Conservation (phyloP, 1,140 invertebrate species). For the Trissolcus basalis region DNA sequence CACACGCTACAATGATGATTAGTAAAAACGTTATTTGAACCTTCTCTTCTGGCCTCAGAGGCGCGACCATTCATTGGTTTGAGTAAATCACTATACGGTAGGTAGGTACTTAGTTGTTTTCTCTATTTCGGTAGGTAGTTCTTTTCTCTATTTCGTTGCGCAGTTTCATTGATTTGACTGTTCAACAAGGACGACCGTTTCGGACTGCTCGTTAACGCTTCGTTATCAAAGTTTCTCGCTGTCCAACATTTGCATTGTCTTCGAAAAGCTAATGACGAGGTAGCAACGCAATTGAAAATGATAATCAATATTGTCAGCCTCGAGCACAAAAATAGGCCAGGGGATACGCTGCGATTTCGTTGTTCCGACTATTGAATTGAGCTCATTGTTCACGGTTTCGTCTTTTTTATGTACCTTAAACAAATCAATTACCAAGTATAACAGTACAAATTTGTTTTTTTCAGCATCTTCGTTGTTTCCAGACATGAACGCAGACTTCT, state of each 20-base stretch:
- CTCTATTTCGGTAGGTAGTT: slow-evolving; percentile 52
- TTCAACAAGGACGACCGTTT: slow-evolving; percentile 30
- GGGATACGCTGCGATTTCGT: slow-evolving; percentile 24
- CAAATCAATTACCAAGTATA: slow-evolving; percentile 15
- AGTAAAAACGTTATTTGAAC: slow-evolving; percentile 50
- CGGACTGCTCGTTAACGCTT: slow-evolving; percentile 35
- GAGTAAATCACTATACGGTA: slow-evolving; percentile 48
- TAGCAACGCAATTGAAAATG: slow-evolving; percentile 18
- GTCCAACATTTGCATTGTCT: slow-evolving; percentile 35
- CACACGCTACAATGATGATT: slow-evolving; percentile 38
- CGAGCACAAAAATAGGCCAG: not conserved
- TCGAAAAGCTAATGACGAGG: slow-evolving; percentile 35
- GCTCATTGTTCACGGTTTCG: slow-evolving; percentile 28
- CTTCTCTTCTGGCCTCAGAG: slow-evolving; percentile 45
- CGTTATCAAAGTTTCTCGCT: slow-evolving; percentile 46
- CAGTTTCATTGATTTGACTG: slow-evolving; percentile 45
- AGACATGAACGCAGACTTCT: slow-evolving; percentile 7
- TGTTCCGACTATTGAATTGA: slow-evolving; percentile 39
- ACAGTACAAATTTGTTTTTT: slow-evolving; percentile 8
- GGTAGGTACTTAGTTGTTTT: slow-evolving; percentile 63
- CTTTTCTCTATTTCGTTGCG: slow-evolving; percentile 54
- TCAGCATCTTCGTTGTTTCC: slow-evolving; percentile 29
- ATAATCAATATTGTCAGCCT: slow-evolving; percentile 23
- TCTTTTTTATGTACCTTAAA: slow-evolving; percentile 3
- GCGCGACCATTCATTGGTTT: slow-evolving; percentile 43